A percentile compares a stretch with the other conserved stretches of the same genome.
Evolutionary conservation across 1,140 invertebrate genomes (phyloP).

Genomic region (Planococcus citri): DNA sequence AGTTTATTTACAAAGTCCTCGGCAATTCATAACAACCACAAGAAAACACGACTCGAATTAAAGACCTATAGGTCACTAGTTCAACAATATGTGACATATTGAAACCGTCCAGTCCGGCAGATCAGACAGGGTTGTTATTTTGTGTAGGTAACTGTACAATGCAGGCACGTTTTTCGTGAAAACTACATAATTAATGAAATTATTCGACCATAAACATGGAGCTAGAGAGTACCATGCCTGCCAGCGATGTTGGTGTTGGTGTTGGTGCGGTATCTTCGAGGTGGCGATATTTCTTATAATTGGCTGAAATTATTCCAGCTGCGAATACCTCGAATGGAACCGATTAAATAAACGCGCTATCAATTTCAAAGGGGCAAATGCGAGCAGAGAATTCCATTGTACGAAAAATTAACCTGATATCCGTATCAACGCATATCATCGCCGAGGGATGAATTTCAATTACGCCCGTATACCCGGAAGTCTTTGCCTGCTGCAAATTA

Average conservation of each 20-base stretch:
- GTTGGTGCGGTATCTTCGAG: not conserved
- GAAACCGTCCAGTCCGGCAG: too few species aligned
- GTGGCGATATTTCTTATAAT: too few species aligned
- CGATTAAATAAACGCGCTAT: not conserved
- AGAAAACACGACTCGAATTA: not conserved
- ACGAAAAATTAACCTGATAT: not conserved
- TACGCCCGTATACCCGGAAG: not conserved
- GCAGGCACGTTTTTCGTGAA: not conserved
- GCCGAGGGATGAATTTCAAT: too few species aligned
- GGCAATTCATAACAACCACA: not conserved
- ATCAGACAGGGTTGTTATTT: conserved; percentile 7
- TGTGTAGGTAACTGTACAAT: not conserved
- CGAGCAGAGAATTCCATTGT: not conserved
- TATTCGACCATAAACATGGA: not conserved
- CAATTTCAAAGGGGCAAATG: too few species aligned
- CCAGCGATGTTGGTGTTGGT: too few species aligned
- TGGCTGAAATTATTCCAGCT: too few species aligned
- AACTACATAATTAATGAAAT: not conserved
- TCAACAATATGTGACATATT: not conserved
- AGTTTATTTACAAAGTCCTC: not conserved
- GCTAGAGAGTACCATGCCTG: too few species aligned
- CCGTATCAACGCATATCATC: not conserved
- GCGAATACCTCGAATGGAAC: not conserved
- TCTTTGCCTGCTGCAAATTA: not conserved
- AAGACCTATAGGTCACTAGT: not conserved